These are phyloP conservation scores for Sebastes wilsoni DNA, from an alignment of 2,797 vertebrate genomes.

Conservation along the genomic window DNA sequence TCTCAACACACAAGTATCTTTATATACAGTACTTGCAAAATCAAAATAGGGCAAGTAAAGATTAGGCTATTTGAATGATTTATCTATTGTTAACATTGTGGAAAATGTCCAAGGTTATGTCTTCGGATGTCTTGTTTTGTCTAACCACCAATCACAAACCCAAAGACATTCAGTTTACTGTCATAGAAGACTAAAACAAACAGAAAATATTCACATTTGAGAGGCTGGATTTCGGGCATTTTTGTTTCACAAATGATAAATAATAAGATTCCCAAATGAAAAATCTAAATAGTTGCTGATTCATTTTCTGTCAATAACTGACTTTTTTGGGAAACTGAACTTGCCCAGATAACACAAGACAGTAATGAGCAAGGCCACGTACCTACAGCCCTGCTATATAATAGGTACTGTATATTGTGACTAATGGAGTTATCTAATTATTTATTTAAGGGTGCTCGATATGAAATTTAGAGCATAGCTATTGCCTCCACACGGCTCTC, in stretches of 20 bases:
- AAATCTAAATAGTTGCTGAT: neutral
- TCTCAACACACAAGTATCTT: neutral
- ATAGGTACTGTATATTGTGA: neutral
- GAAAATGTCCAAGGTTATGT: neutral
- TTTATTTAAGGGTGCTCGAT: neutral
- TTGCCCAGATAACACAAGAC: neutral
- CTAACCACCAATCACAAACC: neutral
- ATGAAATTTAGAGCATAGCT: neutral
- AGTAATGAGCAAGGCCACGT: neutral
- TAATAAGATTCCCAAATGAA: neutral
- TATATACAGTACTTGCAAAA: neutral
- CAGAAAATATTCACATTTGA: neutral
- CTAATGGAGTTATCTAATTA: neutral
- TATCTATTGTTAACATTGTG: neutral
- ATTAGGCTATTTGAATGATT: neutral
- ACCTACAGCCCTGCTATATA: neutral
- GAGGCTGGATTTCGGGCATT: neutral
- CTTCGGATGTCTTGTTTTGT: neutral
- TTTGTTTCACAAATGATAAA: neutral
- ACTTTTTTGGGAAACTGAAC: neutral
- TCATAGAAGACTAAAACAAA: neutral
- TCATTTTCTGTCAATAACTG: neutral
- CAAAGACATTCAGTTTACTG: neutral
- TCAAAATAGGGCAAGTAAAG: neutral
- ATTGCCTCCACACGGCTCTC: neutral